Evolutionary conservation across 2,888 invertebrate species (phyloP).

Genomic region (Drosophila flavopinicola): DNA sequence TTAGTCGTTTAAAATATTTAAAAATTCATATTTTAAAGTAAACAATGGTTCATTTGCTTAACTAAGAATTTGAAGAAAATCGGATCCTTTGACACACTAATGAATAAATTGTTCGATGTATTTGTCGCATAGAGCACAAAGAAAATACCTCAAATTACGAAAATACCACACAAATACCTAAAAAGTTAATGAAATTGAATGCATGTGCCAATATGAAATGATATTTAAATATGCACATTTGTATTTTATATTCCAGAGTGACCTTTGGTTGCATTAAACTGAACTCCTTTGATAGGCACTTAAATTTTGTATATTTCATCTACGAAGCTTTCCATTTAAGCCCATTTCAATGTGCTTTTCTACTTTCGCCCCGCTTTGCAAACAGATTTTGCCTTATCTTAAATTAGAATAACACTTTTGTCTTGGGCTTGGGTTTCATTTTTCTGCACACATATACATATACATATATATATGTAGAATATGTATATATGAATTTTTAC

Average conservation of each 20-base stretch:
- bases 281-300: slow-evolving; percentile 48
- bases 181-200: slow-evolving; percentile 17
- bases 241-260: slow-evolving; percentile 10
- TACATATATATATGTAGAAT: slow-evolving; percentile 16
- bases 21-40: too few species aligned
- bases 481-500: slow-evolving; percentile 16
- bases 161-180: slow-evolving; percentile 24
- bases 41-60: too few species aligned
- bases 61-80: too few species aligned
- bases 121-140: too few species aligned
- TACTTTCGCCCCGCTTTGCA: slow-evolving; percentile 45
- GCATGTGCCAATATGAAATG: slow-evolving; percentile 25
- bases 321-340: slow-evolving; percentile 34
- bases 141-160: slow-evolving; percentile 6
- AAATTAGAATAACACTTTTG: slow-evolving; percentile 76
- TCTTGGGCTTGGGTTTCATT: slow-evolving; percentile 41
- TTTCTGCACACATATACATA: slow-evolving; percentile 22
- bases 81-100: too few species aligned
- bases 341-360: slow-evolving; percentile 44
- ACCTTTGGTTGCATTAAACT: slow-evolving; percentile 22
- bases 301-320: slow-evolving; percentile 43
- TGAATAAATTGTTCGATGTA: too few species aligned
- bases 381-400: slow-evolving; percentile 73
- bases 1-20: not conserved
- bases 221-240: slow-evolving; percentile 23